Conservation (phyloP, 2,888 invertebrate species). For the Ormyrus thymus region DNA sequence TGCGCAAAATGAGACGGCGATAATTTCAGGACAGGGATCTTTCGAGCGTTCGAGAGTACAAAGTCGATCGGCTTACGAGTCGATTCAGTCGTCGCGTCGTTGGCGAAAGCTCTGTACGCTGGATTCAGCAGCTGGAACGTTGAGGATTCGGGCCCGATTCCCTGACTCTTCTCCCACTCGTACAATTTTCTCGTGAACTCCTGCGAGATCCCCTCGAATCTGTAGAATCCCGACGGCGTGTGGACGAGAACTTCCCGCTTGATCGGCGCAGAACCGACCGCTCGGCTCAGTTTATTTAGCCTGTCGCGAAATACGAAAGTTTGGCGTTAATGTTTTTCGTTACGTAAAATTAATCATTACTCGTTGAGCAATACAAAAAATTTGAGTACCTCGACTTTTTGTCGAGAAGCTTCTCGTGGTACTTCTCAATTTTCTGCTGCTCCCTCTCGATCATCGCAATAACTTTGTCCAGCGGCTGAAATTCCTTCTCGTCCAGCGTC, state of each 20-base stretch:
- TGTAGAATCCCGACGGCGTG: conserved; percentile 88
- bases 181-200: conserved; percentile 93
- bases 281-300: conserved; percentile 65
- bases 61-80: conserved; percentile 27
- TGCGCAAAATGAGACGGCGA: background rate
- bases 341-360: background rate
- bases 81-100: conserved; percentile 5
- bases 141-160: conserved; percentile 89
- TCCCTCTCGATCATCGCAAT: conserved; percentile 80
- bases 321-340: background rate
- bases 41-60: too few relatives aligned
- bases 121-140: conserved; percentile 87
- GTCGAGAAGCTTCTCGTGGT: conserved; percentile 76
- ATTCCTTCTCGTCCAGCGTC: conserved; percentile 75
- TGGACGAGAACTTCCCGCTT: conserved; percentile 85
- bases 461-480: conserved; percentile 79
- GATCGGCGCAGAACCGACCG: conserved; percentile 77
- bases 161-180: conserved; percentile 93
- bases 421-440: conserved; percentile 79
- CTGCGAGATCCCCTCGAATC: conserved; percentile 90
- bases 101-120: conserved; percentile 12
- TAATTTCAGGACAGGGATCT: too few relatives aligned
- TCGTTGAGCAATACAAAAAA: background rate
- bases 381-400: conserved; percentile 36
- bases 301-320: background rate